Evolutionary conservation across 1,140 invertebrate species (phyloP).

Genomic region (Zaprionus taronus): DNA sequence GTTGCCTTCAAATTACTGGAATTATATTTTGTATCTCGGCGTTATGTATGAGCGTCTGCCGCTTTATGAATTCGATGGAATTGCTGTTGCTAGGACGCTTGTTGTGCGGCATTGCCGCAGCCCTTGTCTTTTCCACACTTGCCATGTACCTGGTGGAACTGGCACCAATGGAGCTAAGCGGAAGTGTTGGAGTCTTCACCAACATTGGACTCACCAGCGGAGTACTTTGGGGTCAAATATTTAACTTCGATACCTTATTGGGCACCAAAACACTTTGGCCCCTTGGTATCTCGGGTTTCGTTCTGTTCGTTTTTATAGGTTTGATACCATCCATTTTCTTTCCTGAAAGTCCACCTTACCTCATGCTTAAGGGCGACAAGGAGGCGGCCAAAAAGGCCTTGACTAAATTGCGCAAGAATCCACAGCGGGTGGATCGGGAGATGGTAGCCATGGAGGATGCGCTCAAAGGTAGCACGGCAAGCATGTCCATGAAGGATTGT

Average conservation of each 20-base stretch:
- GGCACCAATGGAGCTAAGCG: conserved; percentile 89
- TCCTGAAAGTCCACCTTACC: conserved; percentile 93
- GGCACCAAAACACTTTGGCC: conserved; percentile 88
- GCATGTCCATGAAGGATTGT: conserved; percentile 74
- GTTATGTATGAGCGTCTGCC: conserved; percentile 86
- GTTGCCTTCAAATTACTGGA: conserved; percentile 31
- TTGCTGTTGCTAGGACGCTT: conserved; percentile 89
- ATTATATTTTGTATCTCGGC: conserved; percentile 72
- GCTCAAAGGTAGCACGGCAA: conserved; percentile 88
- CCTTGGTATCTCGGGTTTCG: conserved; percentile 87
- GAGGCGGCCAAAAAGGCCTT: conserved; percentile 85
- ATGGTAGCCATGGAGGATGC: conserved; percentile 92
- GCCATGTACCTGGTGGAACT: conserved; percentile 94
- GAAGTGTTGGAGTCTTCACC: conserved; percentile 92
- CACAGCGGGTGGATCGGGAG: conserved; percentile 85
- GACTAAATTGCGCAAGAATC: conserved; percentile 61
- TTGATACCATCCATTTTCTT: conserved; percentile 86
- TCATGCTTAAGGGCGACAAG: conserved; percentile 87
- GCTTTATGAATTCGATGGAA: conserved; percentile 87
- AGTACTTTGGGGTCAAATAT: conserved; percentile 90
- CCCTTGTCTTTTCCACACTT: conserved; percentile 90
- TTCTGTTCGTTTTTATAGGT: conserved; percentile 86
- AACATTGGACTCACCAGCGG: conserved; percentile 92
- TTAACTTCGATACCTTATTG: conserved; percentile 51
- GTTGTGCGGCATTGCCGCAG: conserved; percentile 88